phyloP scores from a whole-genome alignment of 2,113 vertebrate species.

The Oxyruncus cristatus region DNA sequence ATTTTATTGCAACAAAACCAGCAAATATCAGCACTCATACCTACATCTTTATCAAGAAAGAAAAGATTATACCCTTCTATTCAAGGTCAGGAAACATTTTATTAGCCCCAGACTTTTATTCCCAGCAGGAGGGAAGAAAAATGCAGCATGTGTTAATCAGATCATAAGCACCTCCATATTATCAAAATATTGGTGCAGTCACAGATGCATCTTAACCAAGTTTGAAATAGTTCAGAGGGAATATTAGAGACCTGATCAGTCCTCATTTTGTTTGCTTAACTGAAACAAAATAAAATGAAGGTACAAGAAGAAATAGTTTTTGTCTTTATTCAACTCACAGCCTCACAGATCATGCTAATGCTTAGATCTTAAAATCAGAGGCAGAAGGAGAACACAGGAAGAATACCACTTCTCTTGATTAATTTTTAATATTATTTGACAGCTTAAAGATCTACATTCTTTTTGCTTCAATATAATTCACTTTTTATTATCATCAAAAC shows the following conservation, averaged over 20 bases:
- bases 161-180: background rate
- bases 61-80: background rate
- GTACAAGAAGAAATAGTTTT: background rate
- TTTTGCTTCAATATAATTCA: background rate
- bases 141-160: background rate
- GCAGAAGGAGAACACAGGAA: background rate
- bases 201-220: background rate
- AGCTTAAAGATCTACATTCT: background rate
- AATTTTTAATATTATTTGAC: background rate
- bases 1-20: background rate
- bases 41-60: background rate
- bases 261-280: background rate
- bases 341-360: background rate
- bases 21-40: background rate
- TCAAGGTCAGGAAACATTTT: conserved; percentile 17
- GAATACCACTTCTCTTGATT: background rate
- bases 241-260: background rate
- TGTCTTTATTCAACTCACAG: background rate
- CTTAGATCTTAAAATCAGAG: background rate
- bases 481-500: background rate
- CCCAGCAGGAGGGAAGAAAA: background rate
- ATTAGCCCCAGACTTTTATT: conserved; percentile 22
- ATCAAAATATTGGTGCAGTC: background rate
- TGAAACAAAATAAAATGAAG: background rate
- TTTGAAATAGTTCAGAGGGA: background rate